Evolutionary conservation across 2,113 vertebrate genomes (phyloP), one percentile per base, ranked within the genome.

Genomic region (Leptosomus discolor): DNA sequence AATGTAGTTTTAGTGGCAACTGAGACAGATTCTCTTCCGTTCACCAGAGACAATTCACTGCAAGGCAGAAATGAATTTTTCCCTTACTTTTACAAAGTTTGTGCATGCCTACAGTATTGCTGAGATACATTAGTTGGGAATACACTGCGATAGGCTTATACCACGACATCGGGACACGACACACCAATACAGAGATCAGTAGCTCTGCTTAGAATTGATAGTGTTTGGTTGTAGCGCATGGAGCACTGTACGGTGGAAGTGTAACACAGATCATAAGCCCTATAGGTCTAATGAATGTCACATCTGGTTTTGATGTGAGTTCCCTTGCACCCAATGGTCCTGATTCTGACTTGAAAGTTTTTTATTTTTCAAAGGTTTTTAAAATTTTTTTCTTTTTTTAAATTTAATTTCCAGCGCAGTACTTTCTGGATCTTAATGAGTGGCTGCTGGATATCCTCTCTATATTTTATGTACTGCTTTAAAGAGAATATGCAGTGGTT

Each of bases 341-440:
- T 36, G 24, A 63, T 69, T 76, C 17, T 84, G 63, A 79, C 16
- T 45, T 57, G 23, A 61, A 3, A 10, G 67, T 21, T 79, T 60
- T 29, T 36, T 12, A 18, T 13, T 56, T 45, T 51, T 22, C 3
- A 19, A 78, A 7, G 6, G 41, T 68, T n/a, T 18, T 76, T 6
- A 24, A 34, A 16, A 12, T 8, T 54, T 21, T 70, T 15, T 57
- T 22, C 58, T 11, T 53, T 79, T 61, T 20, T 32, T 21, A 90
- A 79, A 41, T 85, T 69, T 5, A 37, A n/a, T 69, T 95, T 90
- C 57, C 87, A 98, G 98, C 96, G 94, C 92, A 98, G 98, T 94
- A 98, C 98, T 64, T 98, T 98, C 97, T 94, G 98, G 97, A 98
- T 98, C 92, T 95, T 98, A 97, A 97, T 98, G 97, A 75, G 96